Percentiles rank a stretch among this genome's conserved stretches.
Evolutionary conservation across 2,113 vertebrate species (phyloP).

Genomic region (Nipponia nippon): DNA sequence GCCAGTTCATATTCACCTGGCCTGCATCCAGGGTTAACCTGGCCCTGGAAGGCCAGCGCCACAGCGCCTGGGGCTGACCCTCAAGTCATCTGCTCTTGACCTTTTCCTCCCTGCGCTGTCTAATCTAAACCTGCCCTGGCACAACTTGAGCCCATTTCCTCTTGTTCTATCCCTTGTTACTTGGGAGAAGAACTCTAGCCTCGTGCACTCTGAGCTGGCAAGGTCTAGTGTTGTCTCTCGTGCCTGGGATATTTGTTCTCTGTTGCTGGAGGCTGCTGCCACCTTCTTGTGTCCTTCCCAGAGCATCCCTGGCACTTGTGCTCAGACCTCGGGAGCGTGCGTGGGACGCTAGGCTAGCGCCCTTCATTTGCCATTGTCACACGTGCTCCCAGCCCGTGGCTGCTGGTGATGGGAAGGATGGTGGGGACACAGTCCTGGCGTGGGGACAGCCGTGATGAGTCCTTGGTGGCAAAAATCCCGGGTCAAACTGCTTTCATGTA

Average conservation of each 20-base stretch:
- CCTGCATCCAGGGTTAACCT: not conserved
- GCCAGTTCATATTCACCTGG: no score
- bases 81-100: not conserved
- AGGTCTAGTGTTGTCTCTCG: not conserved
- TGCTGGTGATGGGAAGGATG: not conserved
- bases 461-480: not conserved
- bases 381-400: not conserved
- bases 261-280: not conserved
- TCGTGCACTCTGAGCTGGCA: not conserved
- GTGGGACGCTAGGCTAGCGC: not conserved
- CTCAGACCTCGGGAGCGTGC: not conserved
- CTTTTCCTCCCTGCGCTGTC: not conserved
- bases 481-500: not conserved
- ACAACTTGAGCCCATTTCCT: no score
- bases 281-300: not conserved
- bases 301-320: not conserved
- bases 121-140: no score
- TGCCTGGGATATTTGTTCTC: not conserved
- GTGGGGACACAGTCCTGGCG: not conserved
- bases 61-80: rapidly evolving
- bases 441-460: not conserved
- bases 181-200: not conserved
- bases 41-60: not conserved
- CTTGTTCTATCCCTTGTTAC: no score
- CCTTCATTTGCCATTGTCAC: not conserved